A percentile compares a stretch with the other conserved stretches of the same genome.
Evolutionary conservation across 2,888 invertebrate genomes (phyloP).

Genomic region (Heliconius aoede): DNA sequence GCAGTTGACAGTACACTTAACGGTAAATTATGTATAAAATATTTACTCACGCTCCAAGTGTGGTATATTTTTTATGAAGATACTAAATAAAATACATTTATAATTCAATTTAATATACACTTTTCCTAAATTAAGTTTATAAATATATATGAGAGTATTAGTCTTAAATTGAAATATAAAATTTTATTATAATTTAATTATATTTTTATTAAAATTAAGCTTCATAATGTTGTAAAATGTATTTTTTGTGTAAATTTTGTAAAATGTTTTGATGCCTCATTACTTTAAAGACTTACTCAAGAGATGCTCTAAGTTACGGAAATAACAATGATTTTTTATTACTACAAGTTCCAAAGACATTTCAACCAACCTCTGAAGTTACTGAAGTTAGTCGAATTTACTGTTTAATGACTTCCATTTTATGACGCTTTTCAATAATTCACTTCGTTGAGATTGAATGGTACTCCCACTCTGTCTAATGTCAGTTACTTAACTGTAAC

Average conservation of each 20-base stretch:
- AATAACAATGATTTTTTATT: constrained; percentile 29
- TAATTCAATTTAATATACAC: no score
- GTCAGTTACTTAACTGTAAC: constrained; percentile 36
- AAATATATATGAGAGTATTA: no score
- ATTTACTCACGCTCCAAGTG: not conserved
- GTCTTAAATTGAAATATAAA: no score
- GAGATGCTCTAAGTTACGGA: not conserved
- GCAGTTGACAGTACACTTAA: constrained; percentile 24
- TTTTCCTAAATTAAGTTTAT: no score
- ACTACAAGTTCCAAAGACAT: constrained; percentile 24
- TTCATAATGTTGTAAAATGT: no score
- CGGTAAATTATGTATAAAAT: not conserved
- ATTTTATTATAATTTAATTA: no score
- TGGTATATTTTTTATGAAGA: not conserved
- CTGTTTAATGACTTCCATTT: constrained; percentile 45
- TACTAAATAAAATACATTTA: no score
- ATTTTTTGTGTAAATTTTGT: not conserved
- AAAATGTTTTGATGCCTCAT: not conserved
- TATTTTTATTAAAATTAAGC: no score
- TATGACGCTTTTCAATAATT: constrained; percentile 48
- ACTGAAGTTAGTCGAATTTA: constrained; percentile 43
- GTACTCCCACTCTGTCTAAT: constrained; percentile 36
- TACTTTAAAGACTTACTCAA: constrained; percentile 5
- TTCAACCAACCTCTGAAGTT: constrained; percentile 38
- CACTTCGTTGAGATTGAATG: constrained; percentile 46